phyloP scores from a whole-genome alignment of 2,888 invertebrate genomes.

The Clepsis dumicolana region DNA sequence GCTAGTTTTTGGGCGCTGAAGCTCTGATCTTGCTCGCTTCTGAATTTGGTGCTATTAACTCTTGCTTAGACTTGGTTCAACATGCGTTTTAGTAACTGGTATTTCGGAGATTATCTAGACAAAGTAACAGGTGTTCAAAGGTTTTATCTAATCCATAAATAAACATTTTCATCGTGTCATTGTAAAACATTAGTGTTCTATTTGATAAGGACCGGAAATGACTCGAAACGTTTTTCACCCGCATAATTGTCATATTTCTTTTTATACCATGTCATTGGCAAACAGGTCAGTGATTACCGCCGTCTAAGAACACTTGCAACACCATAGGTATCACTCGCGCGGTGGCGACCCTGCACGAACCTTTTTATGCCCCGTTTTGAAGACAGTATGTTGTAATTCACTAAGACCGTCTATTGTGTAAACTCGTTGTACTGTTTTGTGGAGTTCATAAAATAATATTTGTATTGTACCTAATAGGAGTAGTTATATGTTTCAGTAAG shows the following conservation, averaged over 20 bases:
- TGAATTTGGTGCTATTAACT: background rate
- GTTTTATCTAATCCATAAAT: conserved; percentile 1
- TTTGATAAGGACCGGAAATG: conserved; percentile 15
- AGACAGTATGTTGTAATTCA: no score
- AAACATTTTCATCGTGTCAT: background rate
- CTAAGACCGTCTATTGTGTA: no score
- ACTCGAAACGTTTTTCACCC: background rate
- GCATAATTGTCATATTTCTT: background rate
- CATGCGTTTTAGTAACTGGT: background rate
- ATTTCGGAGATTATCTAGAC: background rate
- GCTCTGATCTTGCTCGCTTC: background rate
- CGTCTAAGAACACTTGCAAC: background rate
- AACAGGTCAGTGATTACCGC: background rate
- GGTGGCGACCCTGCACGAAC: no score
- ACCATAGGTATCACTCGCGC: no score
- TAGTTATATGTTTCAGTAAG: no score
- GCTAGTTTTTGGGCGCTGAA: background rate
- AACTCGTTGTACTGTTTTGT: no score
- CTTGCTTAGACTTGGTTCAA: background rate
- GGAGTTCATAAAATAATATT: no score
- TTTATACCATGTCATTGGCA: background rate
- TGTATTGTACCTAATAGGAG: no score
- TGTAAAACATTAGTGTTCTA: background rate
- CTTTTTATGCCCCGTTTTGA: no score
- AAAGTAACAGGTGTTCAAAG: background rate